Evolutionary conservation across 2,113 vertebrate species (phyloP).

Genomic region (Myocastor coypus): DNA sequence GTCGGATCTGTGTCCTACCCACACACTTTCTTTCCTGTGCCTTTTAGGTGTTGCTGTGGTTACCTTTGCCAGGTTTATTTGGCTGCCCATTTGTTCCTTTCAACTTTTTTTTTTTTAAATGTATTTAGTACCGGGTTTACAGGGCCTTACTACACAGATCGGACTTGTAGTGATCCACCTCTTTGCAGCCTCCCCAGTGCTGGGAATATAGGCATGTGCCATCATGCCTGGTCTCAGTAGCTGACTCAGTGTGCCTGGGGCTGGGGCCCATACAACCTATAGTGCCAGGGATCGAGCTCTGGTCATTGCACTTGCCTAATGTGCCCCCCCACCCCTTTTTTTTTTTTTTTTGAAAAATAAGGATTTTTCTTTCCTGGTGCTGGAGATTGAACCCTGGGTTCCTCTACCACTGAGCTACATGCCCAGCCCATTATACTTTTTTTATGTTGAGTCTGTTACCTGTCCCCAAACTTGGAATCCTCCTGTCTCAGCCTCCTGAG

Average conservation of each 20-base stretch:
- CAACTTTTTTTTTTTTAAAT: neutral
- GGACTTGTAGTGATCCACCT: too few relatives aligned
- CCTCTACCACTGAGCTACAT: neutral
- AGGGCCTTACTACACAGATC: too few relatives aligned
- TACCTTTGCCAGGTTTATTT: slow-evolving; percentile 5
- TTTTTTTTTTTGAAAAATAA: neutral
- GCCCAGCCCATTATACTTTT: neutral
- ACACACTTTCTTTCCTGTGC: neutral
- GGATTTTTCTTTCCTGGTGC: neutral
- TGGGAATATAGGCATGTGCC: too few relatives aligned
- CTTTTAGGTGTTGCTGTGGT: neutral
- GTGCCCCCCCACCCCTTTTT: too few relatives aligned
- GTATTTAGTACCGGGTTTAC: too few relatives aligned
- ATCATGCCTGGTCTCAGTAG: too few relatives aligned
- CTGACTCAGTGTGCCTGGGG: too few relatives aligned
- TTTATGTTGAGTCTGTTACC: neutral
- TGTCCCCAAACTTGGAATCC: neutral
- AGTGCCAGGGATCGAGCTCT: too few relatives aligned
- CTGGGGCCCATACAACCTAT: too few relatives aligned
- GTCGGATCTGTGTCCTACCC: neutral
- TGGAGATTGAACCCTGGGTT: neutral
- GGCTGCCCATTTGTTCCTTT: neutral
- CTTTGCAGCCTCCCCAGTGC: too few relatives aligned
- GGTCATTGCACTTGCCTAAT: too few relatives aligned
- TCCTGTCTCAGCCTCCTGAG: too few relatives aligned